Percentiles rank a stretch among this genome's conserved stretches.
Evolutionary conservation across 1,140 invertebrate genomes (phyloP).

Genomic region (Archivesica marissinica): DNA sequence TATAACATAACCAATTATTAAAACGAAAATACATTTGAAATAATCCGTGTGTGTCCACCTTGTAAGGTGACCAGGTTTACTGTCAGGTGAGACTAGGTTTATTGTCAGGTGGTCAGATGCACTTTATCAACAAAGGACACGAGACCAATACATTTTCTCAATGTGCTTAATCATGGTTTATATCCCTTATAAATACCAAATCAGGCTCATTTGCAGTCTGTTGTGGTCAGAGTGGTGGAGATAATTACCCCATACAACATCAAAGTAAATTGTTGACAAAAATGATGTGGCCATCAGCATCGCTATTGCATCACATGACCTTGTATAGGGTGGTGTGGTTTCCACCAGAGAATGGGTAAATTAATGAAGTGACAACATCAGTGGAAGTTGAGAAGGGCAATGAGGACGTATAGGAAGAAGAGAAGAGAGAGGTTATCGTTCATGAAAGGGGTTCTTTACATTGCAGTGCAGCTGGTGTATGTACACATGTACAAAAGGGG

Average conservation of each 20-base stretch:
- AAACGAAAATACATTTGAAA: too few relatives aligned
- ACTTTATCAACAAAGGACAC: conserved; percentile 16
- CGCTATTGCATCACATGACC: conserved; percentile 5
- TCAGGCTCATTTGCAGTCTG: not conserved
- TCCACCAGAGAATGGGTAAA: not conserved
- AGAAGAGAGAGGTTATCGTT: too few relatives aligned
- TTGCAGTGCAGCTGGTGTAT: too few relatives aligned
- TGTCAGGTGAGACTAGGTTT: too few relatives aligned
- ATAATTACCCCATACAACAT: conserved; percentile 25
- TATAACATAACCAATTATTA: too few relatives aligned
- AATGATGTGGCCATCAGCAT: not conserved
- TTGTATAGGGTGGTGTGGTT: not conserved
- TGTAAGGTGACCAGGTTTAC: conserved; percentile 1
- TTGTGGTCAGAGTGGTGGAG: conserved; percentile 1
- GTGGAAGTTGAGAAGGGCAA: not conserved
- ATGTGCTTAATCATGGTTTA: conserved; percentile 22
- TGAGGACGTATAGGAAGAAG: not conserved
- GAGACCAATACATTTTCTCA: not conserved
- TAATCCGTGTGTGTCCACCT: conserved; percentile 5
- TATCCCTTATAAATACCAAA: not conserved
- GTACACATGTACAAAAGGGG: too few relatives aligned
- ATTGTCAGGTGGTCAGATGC: too few relatives aligned
- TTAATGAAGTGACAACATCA: not conserved
- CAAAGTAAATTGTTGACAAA: conserved; percentile 37
- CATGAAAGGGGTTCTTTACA: too few relatives aligned